Base-by-base conservation (phyloP, 2,797 vertebrate species). In the Bufotes viridis region DNA sequence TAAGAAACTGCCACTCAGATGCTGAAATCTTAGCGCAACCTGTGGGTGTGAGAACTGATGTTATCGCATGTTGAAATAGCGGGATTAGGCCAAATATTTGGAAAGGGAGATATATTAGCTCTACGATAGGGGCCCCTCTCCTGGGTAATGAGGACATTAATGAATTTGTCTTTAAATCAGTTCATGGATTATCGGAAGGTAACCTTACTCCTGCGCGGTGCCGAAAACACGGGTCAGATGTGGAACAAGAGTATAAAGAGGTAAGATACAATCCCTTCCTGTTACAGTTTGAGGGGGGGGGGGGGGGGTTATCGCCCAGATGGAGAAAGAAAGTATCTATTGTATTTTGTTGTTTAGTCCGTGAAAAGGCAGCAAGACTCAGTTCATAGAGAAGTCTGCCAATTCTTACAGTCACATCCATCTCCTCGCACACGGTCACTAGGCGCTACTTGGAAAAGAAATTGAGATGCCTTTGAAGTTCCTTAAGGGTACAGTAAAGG, bases 51-150 rank as follows among this genome's bases (percentile, higher is more conserved):
- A 78, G 67, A 87, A 24, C 65, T 63, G 55, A 57, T 53, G 20
- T 69, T 69, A 69, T 83, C 26, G 53, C 79, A 53, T 74, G 74
- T 80, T 80, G 74, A 82, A 82, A 85, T 29, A 85, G 78, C 15
- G 18, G 24, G 61, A 85, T 89, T 84, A 86, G 42, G 69, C 78
- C 83, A 89, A 89, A 89, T 89, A 89, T 89, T 89, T 81, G 55
- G 78, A 67, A 57, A 67, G 60, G 26, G 49, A 82, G 57, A 89
- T 89, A 55, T 75, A 58, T 69, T 85, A 67, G 70, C 15, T 3
- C 49, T 61, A 17, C 20, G 18, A 82, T 51, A 22, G 65, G n/a
- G 49, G 49, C 82, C 82, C 58, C 83, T 69, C 58, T 86, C 67
- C 20, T 12, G 67, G 67, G 87, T 63, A 74, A 80, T 81, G 34